A percentile compares a stretch with the other conserved stretches of the same genome.
Evolutionary conservation across 2,888 invertebrate species (phyloP).

Genomic region (Coremacera marginata): DNA sequence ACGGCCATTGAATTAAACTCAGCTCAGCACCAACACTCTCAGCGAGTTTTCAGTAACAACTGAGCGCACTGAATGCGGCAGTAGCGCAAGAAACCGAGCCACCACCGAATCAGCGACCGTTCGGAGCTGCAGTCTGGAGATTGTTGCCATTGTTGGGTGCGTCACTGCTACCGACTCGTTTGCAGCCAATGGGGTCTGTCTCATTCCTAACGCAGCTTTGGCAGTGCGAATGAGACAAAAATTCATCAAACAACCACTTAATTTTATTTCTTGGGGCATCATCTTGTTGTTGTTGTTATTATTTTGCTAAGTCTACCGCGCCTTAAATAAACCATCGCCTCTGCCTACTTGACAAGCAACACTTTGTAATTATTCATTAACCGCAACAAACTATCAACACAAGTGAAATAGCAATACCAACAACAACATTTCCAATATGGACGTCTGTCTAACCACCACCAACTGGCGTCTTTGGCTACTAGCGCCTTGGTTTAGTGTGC

Average conservation of each 20-base stretch:
- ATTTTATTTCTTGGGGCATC: slow-evolving; percentile 50
- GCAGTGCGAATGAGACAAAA: slow-evolving; percentile 59
- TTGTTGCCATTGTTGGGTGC: slow-evolving; percentile 63
- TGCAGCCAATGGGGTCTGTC: slow-evolving; percentile 38
- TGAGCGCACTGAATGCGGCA: slow-evolving; percentile 60
- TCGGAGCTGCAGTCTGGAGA: slow-evolving; percentile 50
- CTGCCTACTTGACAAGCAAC: neutral
- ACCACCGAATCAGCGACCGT: slow-evolving; percentile 41
- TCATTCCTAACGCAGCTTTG: slow-evolving; percentile 34
- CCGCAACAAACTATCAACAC: slow-evolving; percentile 36
- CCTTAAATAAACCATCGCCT: neutral
- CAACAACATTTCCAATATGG: slow-evolving; percentile 56
- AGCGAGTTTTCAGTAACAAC: slow-evolving; percentile 67
- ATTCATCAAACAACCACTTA: slow-evolving; percentile 61
- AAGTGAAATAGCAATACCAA: slow-evolving; percentile 25
- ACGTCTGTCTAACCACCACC: slow-evolving; percentile 43
- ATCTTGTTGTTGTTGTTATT: neutral
- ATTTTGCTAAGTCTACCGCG: slow-evolving; percentile 5
- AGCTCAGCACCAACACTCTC: slow-evolving; percentile 53
- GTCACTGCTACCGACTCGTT: slow-evolving; percentile 36
- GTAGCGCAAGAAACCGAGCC: slow-evolving; percentile 61
- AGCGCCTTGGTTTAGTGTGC: too few relatives aligned
- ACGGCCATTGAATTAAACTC: slow-evolving; percentile 48
- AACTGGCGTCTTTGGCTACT: neutral
- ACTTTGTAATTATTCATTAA: slow-evolving; percentile 44